Conservation (phyloP, 2,113 vertebrate genomes). For the Lanius ludovicianus region DNA sequence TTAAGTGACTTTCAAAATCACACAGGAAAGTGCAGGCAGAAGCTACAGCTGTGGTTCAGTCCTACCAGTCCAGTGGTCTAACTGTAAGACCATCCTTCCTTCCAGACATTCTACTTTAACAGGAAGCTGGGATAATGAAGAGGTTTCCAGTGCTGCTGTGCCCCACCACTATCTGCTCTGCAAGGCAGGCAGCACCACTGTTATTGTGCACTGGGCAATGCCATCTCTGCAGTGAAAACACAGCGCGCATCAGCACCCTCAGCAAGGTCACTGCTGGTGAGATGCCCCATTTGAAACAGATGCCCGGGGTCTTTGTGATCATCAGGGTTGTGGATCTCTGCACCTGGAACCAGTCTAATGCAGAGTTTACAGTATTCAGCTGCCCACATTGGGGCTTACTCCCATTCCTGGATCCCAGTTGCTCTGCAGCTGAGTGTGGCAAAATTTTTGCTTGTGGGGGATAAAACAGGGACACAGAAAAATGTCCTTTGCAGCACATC, state of each 20-base stretch:
- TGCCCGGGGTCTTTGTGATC: neutral
- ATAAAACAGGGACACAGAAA: neutral
- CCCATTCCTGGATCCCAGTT: neutral
- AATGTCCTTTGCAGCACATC: neutral
- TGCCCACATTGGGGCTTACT: neutral
- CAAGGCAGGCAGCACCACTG: neutral
- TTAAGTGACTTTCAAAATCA: neutral
- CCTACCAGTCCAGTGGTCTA: neutral
- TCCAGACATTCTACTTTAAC: neutral
- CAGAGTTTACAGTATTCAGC: neutral
- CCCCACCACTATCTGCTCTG: neutral
- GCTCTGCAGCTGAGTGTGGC: neutral
- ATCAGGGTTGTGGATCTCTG: neutral
- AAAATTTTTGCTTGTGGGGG: neutral
- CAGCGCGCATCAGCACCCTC: neutral
- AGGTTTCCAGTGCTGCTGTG: neutral
- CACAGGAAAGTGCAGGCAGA: neutral
- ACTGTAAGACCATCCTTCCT: neutral
- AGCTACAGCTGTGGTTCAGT: neutral
- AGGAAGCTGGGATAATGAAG: neutral
- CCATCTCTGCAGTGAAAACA: neutral
- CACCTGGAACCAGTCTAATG: neutral
- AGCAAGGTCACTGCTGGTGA: neutral
- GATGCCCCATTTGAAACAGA: neutral
- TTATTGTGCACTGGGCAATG: neutral